Base-by-base conservation (phyloP, 2,113 vertebrate genomes). In the Tauraco erythrolophus region DNA sequence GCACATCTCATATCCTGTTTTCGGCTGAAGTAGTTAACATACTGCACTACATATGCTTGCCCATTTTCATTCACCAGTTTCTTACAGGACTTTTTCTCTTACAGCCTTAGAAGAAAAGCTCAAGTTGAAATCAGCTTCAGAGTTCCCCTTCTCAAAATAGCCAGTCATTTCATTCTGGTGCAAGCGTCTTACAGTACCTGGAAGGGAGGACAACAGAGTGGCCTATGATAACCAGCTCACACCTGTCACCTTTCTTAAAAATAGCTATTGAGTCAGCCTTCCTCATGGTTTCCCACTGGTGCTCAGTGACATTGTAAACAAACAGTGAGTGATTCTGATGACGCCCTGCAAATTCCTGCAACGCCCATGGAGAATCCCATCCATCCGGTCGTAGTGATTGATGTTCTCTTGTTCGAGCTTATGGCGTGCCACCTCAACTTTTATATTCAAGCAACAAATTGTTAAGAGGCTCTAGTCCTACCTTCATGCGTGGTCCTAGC, bases 181-280 rank as follows among this genome's bases (percentile, higher is more conserved):
- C 70, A 90, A 89, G 50, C 90, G 28, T 48, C 56, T 77, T 91
- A 65, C 31, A 66, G 53, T 80, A 92, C 87, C 81, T 96, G 80
- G 57, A 96, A 95, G 30, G 45, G 7, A 86, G 56, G 43, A 53
- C 65, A 95, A 87, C 66, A 46, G 84, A 46, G 43, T 91, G 77
- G 69, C 54, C 54, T 89, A 23, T 68, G 93, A 83, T 84, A 93
- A 96, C 46, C 61, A 96, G 48, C 53, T 97, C 74, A 78, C 89
- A 96, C 58, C 82, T 88, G 94, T 70, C 86, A 87, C 70, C 81
- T 95, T 96, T 89, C 83, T 95, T 93, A 87, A 97, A 97, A 97
- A 95, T 96, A 97, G 70, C 25, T 24, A 7, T 72, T 62, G 81
- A 94, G 51, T 95, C 89, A 96, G 41, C 50, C 77, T 93, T 92